Evolutionary conservation across 2,888 invertebrate species (phyloP).

Genomic region (Polydrusus tereticollis): DNA sequence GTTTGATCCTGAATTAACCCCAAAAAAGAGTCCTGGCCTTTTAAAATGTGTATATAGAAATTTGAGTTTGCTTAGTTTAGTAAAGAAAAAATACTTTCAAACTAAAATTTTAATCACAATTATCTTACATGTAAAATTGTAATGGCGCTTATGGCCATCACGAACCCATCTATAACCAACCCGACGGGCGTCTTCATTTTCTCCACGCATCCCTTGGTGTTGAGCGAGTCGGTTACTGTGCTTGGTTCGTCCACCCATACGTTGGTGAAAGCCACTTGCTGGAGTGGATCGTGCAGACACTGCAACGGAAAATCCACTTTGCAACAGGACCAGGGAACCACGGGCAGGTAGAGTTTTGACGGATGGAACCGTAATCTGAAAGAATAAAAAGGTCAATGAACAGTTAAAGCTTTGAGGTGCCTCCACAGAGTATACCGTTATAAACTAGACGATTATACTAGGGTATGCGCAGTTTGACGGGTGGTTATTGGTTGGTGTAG

Average conservation of each 20-base stretch:
- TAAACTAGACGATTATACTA: no score
- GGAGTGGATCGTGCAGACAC: conserved; percentile 75
- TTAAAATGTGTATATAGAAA: no score
- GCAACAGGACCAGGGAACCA: conserved; percentile 75
- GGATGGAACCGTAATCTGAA: conserved; percentile 53
- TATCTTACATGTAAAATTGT: conserved; percentile 55
- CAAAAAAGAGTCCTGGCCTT: no score
- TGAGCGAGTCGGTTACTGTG: conserved; percentile 61
- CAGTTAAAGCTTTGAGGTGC: not conserved
- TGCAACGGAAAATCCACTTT: conserved; percentile 71
- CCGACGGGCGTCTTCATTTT: conserved; percentile 61
- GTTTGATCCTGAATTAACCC: no score
- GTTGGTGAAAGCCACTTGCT: conserved; percentile 65
- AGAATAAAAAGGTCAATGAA: conserved; percentile 5
- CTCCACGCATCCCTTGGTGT: conserved; percentile 64
- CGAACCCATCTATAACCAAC: conserved; percentile 56
- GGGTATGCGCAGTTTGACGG: no score
- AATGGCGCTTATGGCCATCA: conserved; percentile 53
- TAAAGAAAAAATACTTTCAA: no score
- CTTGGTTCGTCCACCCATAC: conserved; percentile 63
- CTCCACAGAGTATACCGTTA: no score
- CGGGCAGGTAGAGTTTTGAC: conserved; percentile 62
- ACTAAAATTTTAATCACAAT: not conserved
- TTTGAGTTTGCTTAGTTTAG: no score
- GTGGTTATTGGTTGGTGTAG: no score